Evolutionary conservation across 2,113 vertebrate genomes (phyloP), one percentile per base, ranked within the genome.

Genomic region (Mohoua ochrocephala): DNA sequence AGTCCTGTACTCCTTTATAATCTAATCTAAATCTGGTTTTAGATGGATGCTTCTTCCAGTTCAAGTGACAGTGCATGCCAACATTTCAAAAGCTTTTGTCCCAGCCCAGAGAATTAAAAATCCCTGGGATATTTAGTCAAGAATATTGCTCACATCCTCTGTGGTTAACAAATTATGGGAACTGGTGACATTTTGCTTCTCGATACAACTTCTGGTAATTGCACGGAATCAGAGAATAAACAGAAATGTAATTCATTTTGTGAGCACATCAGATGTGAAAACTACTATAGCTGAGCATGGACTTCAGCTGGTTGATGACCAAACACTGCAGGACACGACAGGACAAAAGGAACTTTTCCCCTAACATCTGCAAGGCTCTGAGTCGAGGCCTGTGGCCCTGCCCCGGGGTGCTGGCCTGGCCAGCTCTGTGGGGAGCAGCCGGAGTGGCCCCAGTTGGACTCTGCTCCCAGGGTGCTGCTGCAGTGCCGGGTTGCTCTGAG

Each of bases 381-480:
- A 11, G 71, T 3, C 0, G 3, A 27, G 74, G 33, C 1, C 52
- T 3, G 26, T 3, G 47, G 70, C 53, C 52, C 47, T 59, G 49
- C n/a, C 14, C 1, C 1, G 52, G 6, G 18, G 17, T 7, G 31
- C 2, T 16, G 82, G 59, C 13, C 76, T 54, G 39, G 19, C 50
- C 39, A 7, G 27, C 15, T 10, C 49, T 23, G 1, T 12, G 0
- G 1, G 4, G 3, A 20, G 5, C 59, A 28, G 20, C 2, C 0
- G 0, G 3, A 8, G 52, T 7, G 3, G 6, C 57, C 75, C 23
- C 2, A 1, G 22, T 0, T 37, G 53, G 59, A 1, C n/a, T 4
- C 17, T 1, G 7, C 3, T 27, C 2, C 69, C 44, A 0, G 1
- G 18, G 20, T 7, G 63, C 64, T 54, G 83, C 86, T 45, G 64